Conservation (phyloP, 2,888 invertebrate genomes). For the Trissolcus brochymenae region DNA sequence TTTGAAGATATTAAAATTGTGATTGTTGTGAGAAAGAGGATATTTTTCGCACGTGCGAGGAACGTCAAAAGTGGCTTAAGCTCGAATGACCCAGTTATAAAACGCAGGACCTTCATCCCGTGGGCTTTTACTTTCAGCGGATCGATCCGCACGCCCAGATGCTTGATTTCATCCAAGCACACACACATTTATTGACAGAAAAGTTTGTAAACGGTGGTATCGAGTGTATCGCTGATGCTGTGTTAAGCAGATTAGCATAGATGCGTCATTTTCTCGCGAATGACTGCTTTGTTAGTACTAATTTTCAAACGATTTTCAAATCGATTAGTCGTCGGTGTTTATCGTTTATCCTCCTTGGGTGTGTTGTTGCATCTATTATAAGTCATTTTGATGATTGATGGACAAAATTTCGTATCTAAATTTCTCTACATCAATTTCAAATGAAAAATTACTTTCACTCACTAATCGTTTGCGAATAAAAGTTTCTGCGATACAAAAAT, state of each 20-base stretch:
- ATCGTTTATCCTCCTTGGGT: background rate
- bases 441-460: too few species aligned
- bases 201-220: background rate
- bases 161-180: conserved; percentile 4
- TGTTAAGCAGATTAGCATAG: conserved; percentile 41
- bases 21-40: too few species aligned
- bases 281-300: conserved; percentile 12
- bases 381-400: too few species aligned
- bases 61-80: background rate
- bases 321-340: background rate
- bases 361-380: background rate
- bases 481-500: too few species aligned
- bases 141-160: conserved; percentile 37
- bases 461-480: too few species aligned
- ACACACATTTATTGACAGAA: conserved; percentile 6
- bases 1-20: too few species aligned
- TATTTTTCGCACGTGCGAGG: background rate
- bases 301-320: conserved; percentile 21
- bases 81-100: conserved; percentile 36
- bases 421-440: background rate
- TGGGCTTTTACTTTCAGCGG: conserved; percentile 49
- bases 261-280: conserved; percentile 16
- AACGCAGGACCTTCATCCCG: conserved; percentile 46
- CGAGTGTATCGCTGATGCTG: conserved; percentile 12
- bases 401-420: background rate